Percentiles rank a stretch among this genome's conserved stretches.
phyloP scores from a whole-genome alignment of 2,888 invertebrate genomes.

The Drosophila anomelani region DNA sequence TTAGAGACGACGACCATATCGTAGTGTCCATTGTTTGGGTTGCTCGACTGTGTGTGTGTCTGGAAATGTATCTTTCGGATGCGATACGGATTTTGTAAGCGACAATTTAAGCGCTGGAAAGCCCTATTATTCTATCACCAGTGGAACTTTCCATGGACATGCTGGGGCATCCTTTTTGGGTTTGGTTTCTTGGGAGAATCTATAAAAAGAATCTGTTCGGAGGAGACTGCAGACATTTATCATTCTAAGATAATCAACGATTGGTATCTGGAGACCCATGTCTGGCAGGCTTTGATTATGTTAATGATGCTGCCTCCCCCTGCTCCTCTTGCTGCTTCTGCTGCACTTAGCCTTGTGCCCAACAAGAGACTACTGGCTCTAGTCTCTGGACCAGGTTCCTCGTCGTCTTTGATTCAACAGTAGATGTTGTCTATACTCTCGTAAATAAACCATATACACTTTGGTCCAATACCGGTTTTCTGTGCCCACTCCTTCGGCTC shows the following conservation, averaged over 20 bases:
- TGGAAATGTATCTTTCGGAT: constrained; percentile 6
- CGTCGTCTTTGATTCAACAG: constrained; percentile 20
- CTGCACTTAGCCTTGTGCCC: constrained; percentile 16
- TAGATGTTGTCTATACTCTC: constrained; percentile 19
- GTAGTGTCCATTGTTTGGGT: background rate
- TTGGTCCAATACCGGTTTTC: constrained; percentile 23
- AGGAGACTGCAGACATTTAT: constrained; percentile 38
- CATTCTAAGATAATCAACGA: constrained; percentile 51
- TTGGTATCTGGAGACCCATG: constrained; percentile 21
- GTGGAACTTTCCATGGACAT: constrained; percentile 36
- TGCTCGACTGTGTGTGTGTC: background rate
- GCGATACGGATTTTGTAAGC: constrained; percentile 18
- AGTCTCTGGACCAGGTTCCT: background rate
- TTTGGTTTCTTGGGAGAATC: background rate
- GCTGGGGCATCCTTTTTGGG: constrained; percentile 19
- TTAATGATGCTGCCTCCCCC: constrained; percentile 40
- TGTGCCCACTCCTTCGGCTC: background rate
- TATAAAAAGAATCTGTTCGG: constrained; percentile 35
- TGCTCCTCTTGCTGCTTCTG: background rate
- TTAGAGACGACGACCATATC: constrained; percentile 26
- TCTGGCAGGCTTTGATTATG: constrained; percentile 49
- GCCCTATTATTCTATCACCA: background rate
- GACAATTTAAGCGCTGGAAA: constrained; percentile 10
- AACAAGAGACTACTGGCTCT: too few species aligned
- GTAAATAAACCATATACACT: background rate